Evolutionary conservation across 2,113 vertebrate species (phyloP).

Genomic region (Seriola aureovittata): DNA sequence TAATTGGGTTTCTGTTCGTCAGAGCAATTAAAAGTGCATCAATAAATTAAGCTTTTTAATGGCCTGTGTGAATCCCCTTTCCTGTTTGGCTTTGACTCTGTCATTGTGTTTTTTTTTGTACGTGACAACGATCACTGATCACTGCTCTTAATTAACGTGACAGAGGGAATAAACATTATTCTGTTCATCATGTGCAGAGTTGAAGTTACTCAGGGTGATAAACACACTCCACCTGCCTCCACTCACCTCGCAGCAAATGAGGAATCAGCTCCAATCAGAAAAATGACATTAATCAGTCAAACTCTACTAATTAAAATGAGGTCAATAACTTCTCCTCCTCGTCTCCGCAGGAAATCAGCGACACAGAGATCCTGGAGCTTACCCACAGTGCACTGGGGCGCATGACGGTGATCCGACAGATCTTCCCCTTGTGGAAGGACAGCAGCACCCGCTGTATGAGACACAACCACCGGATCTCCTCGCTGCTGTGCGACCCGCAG

Average conservation of each 20-base stretch:
- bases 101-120: neutral
- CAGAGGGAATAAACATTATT: neutral
- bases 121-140: neutral
- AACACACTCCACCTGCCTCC: no score
- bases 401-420: slow-evolving; percentile 97
- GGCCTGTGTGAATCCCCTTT: neutral
- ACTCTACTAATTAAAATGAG: neutral
- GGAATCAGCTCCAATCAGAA: neutral
- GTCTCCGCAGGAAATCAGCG: slow-evolving; percentile 93
- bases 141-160: slow-evolving; percentile 4
- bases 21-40: slow-evolving; percentile 27
- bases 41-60: slow-evolving; percentile 13
- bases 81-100: neutral
- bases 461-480: slow-evolving; percentile 95
- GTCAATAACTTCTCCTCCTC: neutral
- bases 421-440: slow-evolving; percentile 92
- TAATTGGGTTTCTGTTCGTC: slow-evolving; percentile 52
- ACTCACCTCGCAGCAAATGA: neutral
- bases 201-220: neutral
- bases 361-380: slow-evolving; percentile 94
- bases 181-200: fast-evolving
- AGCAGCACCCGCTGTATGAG: slow-evolving; percentile 91
- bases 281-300: no score
- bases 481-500: slow-evolving; percentile 95
- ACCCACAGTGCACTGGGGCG: slow-evolving; percentile 95